These are phyloP conservation scores for Bolborhynchus lineola DNA, from an alignment of 2,113 vertebrate species.

Conservation along the genomic window DNA sequence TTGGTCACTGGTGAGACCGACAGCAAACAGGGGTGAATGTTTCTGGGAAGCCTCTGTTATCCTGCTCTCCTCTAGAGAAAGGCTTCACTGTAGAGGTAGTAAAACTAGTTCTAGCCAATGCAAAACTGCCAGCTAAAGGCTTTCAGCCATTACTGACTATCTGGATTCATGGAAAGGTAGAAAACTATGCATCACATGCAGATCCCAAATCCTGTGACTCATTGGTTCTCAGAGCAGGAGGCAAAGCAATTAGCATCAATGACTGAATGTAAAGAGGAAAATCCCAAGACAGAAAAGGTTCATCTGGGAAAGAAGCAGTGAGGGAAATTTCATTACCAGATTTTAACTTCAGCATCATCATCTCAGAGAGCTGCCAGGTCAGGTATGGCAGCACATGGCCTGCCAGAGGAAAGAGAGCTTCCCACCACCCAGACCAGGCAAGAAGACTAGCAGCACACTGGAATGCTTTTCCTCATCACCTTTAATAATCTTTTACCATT, in stretches of 20 bases:
- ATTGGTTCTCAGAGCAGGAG: not conserved
- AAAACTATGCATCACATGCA: not conserved
- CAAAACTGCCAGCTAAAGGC: not conserved
- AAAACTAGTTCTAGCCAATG: not conserved
- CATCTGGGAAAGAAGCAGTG: not conserved
- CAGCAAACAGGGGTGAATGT: not conserved
- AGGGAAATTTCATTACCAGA: not conserved
- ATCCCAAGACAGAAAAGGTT: not conserved
- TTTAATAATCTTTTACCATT: not conserved
- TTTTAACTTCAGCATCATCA: not conserved
- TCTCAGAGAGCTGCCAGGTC: not conserved
- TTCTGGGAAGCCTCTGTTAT: not conserved
- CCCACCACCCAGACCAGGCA: not conserved
- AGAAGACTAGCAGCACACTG: not conserved
- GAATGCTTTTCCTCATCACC: not conserved
- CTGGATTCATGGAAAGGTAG: not conserved
- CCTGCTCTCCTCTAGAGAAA: not conserved
- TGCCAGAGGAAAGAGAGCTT: not conserved
- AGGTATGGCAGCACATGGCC: accelerated
- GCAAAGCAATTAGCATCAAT: not conserved
- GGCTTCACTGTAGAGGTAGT: not conserved
- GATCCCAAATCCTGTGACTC: not conserved
- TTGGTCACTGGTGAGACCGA: not conserved
- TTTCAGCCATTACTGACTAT: not conserved
- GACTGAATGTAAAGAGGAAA: not conserved